A percentile compares a stretch with the other conserved stretches of the same genome.
Evolutionary conservation across 1,140 invertebrate species (phyloP).

Genomic region (Drosophila tsacasi): DNA sequence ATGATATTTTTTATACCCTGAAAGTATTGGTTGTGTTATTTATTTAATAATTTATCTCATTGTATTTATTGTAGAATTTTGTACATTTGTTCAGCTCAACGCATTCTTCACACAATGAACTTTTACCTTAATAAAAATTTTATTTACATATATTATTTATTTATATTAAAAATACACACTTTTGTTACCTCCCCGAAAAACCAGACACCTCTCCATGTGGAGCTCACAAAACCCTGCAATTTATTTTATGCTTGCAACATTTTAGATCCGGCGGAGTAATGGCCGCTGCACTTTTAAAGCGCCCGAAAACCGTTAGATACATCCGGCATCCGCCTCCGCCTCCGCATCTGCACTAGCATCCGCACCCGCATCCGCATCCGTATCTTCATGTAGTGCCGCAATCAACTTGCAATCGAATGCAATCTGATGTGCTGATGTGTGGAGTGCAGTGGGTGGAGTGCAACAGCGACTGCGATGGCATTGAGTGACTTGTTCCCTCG

Average conservation of each 20-base stretch:
- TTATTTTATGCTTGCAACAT: slow-evolving; percentile 58
- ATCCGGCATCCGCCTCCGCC: slow-evolving; percentile 32
- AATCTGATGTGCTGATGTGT: slow-evolving; percentile 58
- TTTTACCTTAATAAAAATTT: no score
- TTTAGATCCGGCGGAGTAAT: slow-evolving; percentile 52
- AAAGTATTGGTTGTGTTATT: no score
- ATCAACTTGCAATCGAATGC: slow-evolving; percentile 58
- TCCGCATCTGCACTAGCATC: slow-evolving; percentile 24
- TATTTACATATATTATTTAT: background rate
- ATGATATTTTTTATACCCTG: slow-evolving; percentile 18
- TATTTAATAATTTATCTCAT: background rate
- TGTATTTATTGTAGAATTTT: background rate
- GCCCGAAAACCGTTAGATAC: slow-evolving; percentile 39
- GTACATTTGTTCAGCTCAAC: background rate
- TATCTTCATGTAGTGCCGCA: slow-evolving; percentile 41
- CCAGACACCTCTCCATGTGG: background rate
- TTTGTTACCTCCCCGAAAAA: background rate
- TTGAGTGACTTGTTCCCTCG: slow-evolving; percentile 47
- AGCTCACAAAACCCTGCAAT: slow-evolving; percentile 12
- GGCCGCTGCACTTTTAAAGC: slow-evolving; percentile 59
- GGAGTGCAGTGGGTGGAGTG: slow-evolving; percentile 12
- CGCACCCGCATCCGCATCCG: slow-evolving; percentile 43
- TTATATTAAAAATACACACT: background rate
- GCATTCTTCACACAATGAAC: background rate
- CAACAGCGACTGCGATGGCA: slow-evolving; percentile 4